Base-by-base conservation (phyloP, 2,888 invertebrate species). In the Sinotaia quadrata region DNA sequence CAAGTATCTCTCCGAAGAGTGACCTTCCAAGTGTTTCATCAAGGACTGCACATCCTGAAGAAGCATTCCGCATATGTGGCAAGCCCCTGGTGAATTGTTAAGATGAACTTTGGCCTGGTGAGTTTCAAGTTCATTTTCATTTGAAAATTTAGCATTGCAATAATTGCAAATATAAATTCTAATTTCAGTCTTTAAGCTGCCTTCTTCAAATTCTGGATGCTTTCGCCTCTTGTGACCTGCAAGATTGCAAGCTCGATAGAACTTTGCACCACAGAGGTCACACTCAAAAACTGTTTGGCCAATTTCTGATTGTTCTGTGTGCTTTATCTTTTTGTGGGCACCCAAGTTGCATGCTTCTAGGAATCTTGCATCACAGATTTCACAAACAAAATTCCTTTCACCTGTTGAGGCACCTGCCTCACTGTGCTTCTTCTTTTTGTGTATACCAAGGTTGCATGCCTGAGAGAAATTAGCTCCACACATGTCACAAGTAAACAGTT, bases 381-480 rank as follows among this genome's bases (percentile, higher is more conserved):
- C 66, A 54, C 73, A 73, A 18, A n/a, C 34, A 29, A 60, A 68
- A 12, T 67, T 67, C 31, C 68, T 73, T 52, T 70, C 70, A n/a
- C 72, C 72, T 4, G 61, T 67, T 33, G 62, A 70, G n/a, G 62
- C 57, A 31, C 71, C 54, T 24, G n/a, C 24, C 8, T 8, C 29
- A 18, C 18, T 18, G 41, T 41, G 41, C 31, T 54, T 54, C 29
- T 37, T 65, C 31, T 65, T 65, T 29, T 65, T 65, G 33, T 65
- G 65, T 2, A 65, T 41, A n/a, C 54, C 56, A 12, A 65, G 44
- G 33, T 65, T 65, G 56, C 65, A 65, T 18, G 65, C 65, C 18
- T 65, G 65, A 44, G 65, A 37, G 41, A 65, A 65, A 33, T 41
- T 33, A 21, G 65, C 56, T 21, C 65, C 65, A 56, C 65, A 65